Percentiles rank a stretch among this genome's conserved stretches.
phyloP scores from a whole-genome alignment of 1,140 invertebrate species.

The Pseudomyrmex sp. region DNA sequence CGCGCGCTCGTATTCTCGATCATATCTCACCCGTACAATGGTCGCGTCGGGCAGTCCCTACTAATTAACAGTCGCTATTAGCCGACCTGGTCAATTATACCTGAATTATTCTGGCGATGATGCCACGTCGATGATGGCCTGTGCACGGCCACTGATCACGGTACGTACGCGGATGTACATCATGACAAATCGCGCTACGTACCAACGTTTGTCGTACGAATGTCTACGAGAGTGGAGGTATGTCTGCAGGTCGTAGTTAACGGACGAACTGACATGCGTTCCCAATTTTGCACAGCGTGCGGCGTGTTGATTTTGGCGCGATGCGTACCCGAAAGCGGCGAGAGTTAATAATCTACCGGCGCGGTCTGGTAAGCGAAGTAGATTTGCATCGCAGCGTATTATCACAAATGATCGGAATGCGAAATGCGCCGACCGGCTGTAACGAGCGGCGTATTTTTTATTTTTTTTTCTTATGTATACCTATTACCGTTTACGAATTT shows the following conservation, averaged over 20 bases:
- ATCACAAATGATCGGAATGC: conserved; percentile 37
- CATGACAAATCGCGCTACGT: conserved; percentile 61
- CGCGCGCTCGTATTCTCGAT: conserved; percentile 47
- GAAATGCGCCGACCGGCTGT: not conserved
- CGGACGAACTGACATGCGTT: conserved; percentile 23
- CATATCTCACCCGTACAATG: conserved; percentile 69
- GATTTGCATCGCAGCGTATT: conserved; percentile 19
- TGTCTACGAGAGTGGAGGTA: conserved; percentile 39
- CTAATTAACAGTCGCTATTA: conserved; percentile 77
- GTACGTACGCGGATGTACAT: conserved; percentile 19
- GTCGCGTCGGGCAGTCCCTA: conserved; percentile 44
- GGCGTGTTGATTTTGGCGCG: conserved; percentile 54
- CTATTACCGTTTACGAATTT: not conserved
- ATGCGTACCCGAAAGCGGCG: conserved; percentile 18
- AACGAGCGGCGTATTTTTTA: no score
- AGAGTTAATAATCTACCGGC: conserved; percentile 48
- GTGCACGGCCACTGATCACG: not conserved
- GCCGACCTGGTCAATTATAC: conserved; percentile 76
- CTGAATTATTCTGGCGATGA: conserved; percentile 74
- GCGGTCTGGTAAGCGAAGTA: conserved; percentile 38
- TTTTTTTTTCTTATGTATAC: no score
- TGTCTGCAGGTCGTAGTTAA: conserved; percentile 21
- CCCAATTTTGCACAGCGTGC: conserved; percentile 30
- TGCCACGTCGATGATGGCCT: conserved; percentile 61
- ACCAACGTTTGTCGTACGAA: conserved; percentile 63